phyloP scores from a whole-genome alignment of 2,113 vertebrate species.

The Hymenochirus boettgeri region DNA sequence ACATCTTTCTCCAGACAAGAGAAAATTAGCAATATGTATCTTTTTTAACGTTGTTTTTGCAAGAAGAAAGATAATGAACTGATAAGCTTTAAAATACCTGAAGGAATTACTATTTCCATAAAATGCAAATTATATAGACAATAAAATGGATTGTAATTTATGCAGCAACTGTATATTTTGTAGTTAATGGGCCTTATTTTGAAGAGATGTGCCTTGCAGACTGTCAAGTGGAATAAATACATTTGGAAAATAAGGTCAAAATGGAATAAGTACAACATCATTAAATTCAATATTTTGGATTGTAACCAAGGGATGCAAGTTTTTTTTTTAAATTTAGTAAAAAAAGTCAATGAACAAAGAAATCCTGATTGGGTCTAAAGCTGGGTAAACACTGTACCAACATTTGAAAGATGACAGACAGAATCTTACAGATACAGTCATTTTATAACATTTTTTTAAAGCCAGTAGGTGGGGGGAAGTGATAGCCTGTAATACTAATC shows the following conservation, averaged over 20 bases:
- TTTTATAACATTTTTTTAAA: too few relatives aligned
- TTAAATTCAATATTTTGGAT: constrained; percentile 34
- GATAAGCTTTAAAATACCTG: constrained; percentile 40
- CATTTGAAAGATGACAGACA: too few relatives aligned
- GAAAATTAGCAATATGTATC: constrained; percentile 9
- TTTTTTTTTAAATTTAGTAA: constrained; percentile 20
- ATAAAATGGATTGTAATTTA: constrained; percentile 43
- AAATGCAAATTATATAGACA: constrained; percentile 42
- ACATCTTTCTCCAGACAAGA: not conserved
- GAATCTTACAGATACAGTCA: too few relatives aligned
- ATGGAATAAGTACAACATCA: constrained; percentile 35
- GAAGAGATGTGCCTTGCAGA: constrained; percentile 38
- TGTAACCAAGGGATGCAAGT: constrained; percentile 24
- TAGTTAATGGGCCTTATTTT: constrained; percentile 43
- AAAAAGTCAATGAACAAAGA: too few relatives aligned
- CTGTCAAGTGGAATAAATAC: constrained; percentile 43
- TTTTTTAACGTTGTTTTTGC: constrained; percentile 25
- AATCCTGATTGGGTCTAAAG: too few relatives aligned
- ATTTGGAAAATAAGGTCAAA: constrained; percentile 43
- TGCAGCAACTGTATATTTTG: constrained; percentile 40
- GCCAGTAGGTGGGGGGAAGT: too few relatives aligned
- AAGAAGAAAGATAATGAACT: constrained; percentile 39
- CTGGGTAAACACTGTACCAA: too few relatives aligned
- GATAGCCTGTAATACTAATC: too few relatives aligned
- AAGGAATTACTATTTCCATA: constrained; percentile 42